A percentile compares a stretch with the other conserved stretches of the same genome.
Evolutionary conservation across 2,888 invertebrate genomes (phyloP).

Genomic region (Eupithecia dodoneata): DNA sequence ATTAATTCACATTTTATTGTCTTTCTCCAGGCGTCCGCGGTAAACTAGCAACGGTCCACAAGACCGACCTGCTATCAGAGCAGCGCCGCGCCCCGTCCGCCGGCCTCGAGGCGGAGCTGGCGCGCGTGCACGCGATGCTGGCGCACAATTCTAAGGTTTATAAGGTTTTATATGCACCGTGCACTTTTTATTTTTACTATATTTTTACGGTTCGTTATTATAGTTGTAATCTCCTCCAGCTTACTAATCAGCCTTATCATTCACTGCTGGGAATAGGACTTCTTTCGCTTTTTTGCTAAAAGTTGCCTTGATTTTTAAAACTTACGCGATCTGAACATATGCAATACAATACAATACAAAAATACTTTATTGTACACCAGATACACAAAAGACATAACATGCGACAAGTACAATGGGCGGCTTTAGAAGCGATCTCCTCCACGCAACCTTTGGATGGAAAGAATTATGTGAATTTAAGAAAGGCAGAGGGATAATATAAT

Average conservation of each 20-base stretch:
- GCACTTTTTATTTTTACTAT: slow-evolving; percentile 73
- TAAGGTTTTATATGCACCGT: slow-evolving; percentile 84
- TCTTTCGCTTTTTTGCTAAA: background rate
- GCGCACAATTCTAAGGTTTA: slow-evolving; percentile 96
- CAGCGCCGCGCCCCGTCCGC: slow-evolving; percentile 37
- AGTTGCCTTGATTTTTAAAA: background rate
- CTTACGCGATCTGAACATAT: too few relatives aligned
- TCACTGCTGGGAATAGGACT: background rate
- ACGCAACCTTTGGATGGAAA: too few relatives aligned
- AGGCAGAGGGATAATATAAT: too few relatives aligned
- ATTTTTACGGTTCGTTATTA: background rate
- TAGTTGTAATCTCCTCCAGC: background rate
- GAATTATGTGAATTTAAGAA: too few relatives aligned
- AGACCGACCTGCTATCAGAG: slow-evolving; percentile 48
- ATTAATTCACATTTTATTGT: too few relatives aligned
- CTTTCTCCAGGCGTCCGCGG: slow-evolving; percentile 67
- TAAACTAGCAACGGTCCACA: slow-evolving; percentile 66
- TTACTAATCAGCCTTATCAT: background rate
- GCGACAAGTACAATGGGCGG: too few relatives aligned
- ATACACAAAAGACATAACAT: too few relatives aligned
- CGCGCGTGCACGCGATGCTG: slow-evolving; percentile 92
- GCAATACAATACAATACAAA: too few relatives aligned
- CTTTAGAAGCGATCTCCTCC: too few relatives aligned
- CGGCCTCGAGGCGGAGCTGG: slow-evolving; percentile 90
- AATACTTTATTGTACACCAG: too few relatives aligned